Base-by-base conservation (phyloP, 2,113 vertebrate genomes). In the Engraulis encrasicolus region DNA sequence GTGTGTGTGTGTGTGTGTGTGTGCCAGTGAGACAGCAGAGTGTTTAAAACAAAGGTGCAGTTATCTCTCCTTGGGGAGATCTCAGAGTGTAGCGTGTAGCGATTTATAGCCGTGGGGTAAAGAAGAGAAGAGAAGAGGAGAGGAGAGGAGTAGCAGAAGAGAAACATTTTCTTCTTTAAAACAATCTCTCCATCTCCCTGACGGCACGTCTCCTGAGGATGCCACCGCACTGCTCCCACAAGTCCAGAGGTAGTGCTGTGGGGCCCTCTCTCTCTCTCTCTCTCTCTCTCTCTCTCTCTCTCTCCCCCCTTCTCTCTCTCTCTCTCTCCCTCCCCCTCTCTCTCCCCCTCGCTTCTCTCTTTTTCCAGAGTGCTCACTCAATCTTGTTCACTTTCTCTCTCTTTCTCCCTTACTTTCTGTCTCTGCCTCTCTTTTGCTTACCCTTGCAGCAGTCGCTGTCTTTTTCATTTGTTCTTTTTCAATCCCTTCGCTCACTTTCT, bases 241-340 rank as follows among this genome's bases (percentile, higher is more conserved):
- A 31, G 66, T 74, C 66, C 66, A 74, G 66, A 74, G 66, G 23
- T 27, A 17, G 27, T 74, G 66, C n/a, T n/a, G n/a, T n/a, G n/a
- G n/a, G n/a, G n/a, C n/a, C n/a, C n/a, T n/a, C n/a, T n/a, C n/a
- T n/a, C n/a, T 6, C 58, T 27, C 58, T 6, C 58, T 61, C 27
- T 23, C 58, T 61, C 9, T 45, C 40, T 45, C 40, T 45, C 40
- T 45, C 40, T 5, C 4, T 45, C 40, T 45, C 9, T 5, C 9
- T 45, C 40, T 45, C 40, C 9, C 40, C 40, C 40, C 9, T 45
- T 9, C n/a, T 23, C 6, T 20, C 19, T 58, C 54, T n/a, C 20
- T 61, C 58, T 45, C 40, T 45, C 40, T 45, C 40, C 4, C 40
- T 9, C 9, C 40, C 4, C 40, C 40, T 45, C 40, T 45, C 40